A percentile compares a stretch with the other conserved stretches of the same genome.
Conservation (phyloP, 2,888 invertebrate genomes). For the Timema podura region DNA sequence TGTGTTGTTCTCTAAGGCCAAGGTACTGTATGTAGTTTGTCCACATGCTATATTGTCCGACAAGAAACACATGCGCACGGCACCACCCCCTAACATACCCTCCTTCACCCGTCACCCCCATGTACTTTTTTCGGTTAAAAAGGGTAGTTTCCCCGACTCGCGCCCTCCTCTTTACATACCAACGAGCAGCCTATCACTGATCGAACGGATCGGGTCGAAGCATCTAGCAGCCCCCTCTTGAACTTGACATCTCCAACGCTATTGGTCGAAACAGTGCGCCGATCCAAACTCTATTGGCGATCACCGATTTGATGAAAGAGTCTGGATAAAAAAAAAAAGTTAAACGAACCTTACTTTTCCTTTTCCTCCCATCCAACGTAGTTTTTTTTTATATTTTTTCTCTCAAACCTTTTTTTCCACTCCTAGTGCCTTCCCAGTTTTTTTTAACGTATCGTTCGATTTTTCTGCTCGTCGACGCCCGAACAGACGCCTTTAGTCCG, state of each 20-base stretch:
- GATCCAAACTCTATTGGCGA: constrained; percentile 30
- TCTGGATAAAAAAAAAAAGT: constrained; percentile 19
- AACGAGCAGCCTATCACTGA: constrained; percentile 29
- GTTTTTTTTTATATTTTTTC: constrained; percentile 20
- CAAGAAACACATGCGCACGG: too few species aligned
- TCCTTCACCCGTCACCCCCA: too few species aligned
- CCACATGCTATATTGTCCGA: too few species aligned
- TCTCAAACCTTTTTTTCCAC: background rate
- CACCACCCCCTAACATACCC: too few species aligned
- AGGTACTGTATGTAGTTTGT: too few species aligned
- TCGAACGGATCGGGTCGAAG: constrained; percentile 28
- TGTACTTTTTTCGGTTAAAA: constrained; percentile 8
- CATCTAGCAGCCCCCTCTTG: constrained; percentile 21
- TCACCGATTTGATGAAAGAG: constrained; percentile 28
- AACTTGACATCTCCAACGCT: constrained; percentile 16
- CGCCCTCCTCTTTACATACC: constrained; percentile 11
- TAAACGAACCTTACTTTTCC: constrained; percentile 7
- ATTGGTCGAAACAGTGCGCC: constrained; percentile 23
- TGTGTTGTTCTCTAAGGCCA: too few species aligned
- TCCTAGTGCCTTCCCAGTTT: background rate
- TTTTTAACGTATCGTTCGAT: constrained; percentile 18
- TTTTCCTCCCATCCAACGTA: constrained; percentile 17
- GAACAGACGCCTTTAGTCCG: constrained; percentile 19
- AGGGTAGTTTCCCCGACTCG: constrained; percentile 17
- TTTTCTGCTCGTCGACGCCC: constrained; percentile 20